Percentiles rank a stretch among this genome's conserved stretches.
phyloP scores from a whole-genome alignment of 2,888 invertebrate genomes.

The Drosophila ezoana region DNA sequence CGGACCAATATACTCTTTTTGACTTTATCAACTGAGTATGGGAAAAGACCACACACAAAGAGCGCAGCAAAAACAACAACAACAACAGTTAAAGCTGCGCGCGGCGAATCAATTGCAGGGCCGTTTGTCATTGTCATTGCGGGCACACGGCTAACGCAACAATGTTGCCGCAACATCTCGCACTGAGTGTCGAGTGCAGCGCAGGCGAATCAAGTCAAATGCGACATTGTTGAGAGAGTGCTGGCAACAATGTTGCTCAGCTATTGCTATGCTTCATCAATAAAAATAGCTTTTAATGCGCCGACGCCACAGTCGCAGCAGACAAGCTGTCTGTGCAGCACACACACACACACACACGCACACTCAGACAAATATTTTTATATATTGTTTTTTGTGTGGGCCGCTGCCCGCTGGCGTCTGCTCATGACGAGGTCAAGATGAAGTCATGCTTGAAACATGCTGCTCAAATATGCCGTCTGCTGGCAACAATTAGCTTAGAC shows the following conservation, averaged over 20 bases:
- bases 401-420: slow-evolving; percentile 30
- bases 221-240: slow-evolving; percentile 17
- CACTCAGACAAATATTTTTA: slow-evolving; percentile 1
- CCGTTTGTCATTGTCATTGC: slow-evolving; percentile 68
- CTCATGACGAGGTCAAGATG: slow-evolving; percentile 73
- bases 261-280: slow-evolving; percentile 69
- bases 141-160: slow-evolving; percentile 25
- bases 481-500: slow-evolving; percentile 49
- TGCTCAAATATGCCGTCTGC: slow-evolving; percentile 35
- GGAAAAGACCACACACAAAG: slow-evolving; percentile 55
- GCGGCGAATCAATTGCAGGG: slow-evolving; percentile 67
- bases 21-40: not conserved
- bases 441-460: slow-evolving; percentile 75
- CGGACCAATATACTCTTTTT: not conserved
- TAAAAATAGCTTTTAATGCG: slow-evolving; percentile 75
- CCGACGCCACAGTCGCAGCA: slow-evolving; percentile 61
- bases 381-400: slow-evolving; percentile 42
- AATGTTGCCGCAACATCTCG: slow-evolving; percentile 53
- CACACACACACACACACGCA: slow-evolving; percentile 6
- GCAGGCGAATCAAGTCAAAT: slow-evolving; percentile 2
- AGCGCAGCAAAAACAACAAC: slow-evolving; percentile 19
- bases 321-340: slow-evolving; percentile 70
- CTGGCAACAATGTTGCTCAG: slow-evolving; percentile 37
- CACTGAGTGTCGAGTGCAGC: not conserved
- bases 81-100: slow-evolving; percentile 30